Evolutionary conservation across 1,140 invertebrate genomes (phyloP).

Genomic region (Nebria ingens): DNA sequence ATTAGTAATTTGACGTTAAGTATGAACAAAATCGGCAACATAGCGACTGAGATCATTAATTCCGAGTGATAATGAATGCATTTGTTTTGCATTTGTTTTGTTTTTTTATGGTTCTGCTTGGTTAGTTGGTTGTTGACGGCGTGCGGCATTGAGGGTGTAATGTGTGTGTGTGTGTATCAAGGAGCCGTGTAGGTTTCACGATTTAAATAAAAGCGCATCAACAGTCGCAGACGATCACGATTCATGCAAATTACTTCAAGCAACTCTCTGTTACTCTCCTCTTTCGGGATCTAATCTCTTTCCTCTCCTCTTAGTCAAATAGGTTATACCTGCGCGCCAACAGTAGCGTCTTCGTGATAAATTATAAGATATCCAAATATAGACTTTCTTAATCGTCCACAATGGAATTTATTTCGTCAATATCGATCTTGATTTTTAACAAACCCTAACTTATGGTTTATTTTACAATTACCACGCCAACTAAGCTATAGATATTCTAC

Average conservation of each 20-base stretch:
- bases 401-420: neutral
- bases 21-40: too few species aligned
- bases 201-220: neutral
- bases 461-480: neutral
- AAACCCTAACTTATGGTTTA: neutral
- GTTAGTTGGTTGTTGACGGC: too few species aligned
- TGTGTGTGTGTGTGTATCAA: neutral
- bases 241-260: neutral
- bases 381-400: neutral
- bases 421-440: neutral
- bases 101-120: too few species aligned
- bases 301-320: neutral
- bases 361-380: neutral
- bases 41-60: too few species aligned
- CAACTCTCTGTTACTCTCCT: too few species aligned
- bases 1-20: too few species aligned
- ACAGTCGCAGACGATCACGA: neutral
- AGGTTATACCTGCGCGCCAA: neutral
- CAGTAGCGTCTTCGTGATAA: neutral
- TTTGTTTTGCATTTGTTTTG: too few species aligned
- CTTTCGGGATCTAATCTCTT: neutral
- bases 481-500: too few species aligned
- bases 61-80: too few species aligned
- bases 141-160: too few species aligned
- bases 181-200: neutral